Percentiles rank a stretch among this genome's conserved stretches.
phyloP scores from a whole-genome alignment of 2,888 invertebrate species.

The Clusia tigrina region DNA sequence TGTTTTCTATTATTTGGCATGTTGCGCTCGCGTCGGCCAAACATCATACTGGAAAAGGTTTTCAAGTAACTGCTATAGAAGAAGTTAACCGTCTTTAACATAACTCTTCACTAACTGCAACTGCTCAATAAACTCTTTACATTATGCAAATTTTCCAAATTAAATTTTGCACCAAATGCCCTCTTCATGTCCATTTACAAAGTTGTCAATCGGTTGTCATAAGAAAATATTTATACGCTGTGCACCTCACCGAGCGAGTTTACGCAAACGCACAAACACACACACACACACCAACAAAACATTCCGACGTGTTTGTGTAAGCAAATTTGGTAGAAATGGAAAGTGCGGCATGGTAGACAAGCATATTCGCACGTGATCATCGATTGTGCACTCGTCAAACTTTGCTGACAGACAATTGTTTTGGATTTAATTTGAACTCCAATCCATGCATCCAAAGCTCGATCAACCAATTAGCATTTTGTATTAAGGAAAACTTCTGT shows the following conservation, averaged over 20 bases:
- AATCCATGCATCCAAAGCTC: too few relatives aligned
- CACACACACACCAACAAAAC: neutral
- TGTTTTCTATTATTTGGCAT: too few relatives aligned
- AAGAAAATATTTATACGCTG: constrained; percentile 19
- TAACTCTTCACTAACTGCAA: too few relatives aligned
- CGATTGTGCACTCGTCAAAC: too few relatives aligned
- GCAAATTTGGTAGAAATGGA: constrained; percentile 34
- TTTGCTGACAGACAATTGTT: neutral
- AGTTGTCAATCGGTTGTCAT: constrained; percentile 42
- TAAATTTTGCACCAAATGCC: constrained; percentile 27
- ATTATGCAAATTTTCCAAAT: constrained; percentile 31
- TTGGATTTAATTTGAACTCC: too few relatives aligned
- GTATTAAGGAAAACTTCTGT: too few relatives aligned
- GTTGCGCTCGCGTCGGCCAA: too few relatives aligned
- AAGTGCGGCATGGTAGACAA: constrained; percentile 23
- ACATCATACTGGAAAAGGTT: too few relatives aligned
- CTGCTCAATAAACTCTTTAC: constrained; percentile 3
- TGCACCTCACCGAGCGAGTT: too few relatives aligned
- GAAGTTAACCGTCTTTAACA: too few relatives aligned
- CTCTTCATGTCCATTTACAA: constrained; percentile 32
- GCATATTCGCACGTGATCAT: neutral
- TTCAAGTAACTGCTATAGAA: too few relatives aligned
- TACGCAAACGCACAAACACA: neutral
- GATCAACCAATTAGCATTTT: too few relatives aligned
- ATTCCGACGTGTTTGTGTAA: constrained; percentile 8